A percentile compares a stretch with the other conserved stretches of the same genome.
Evolutionary conservation across 92 coral and sea anemone genomes (phyloP).

Genomic region (Scolanthus callimorphus): DNA sequence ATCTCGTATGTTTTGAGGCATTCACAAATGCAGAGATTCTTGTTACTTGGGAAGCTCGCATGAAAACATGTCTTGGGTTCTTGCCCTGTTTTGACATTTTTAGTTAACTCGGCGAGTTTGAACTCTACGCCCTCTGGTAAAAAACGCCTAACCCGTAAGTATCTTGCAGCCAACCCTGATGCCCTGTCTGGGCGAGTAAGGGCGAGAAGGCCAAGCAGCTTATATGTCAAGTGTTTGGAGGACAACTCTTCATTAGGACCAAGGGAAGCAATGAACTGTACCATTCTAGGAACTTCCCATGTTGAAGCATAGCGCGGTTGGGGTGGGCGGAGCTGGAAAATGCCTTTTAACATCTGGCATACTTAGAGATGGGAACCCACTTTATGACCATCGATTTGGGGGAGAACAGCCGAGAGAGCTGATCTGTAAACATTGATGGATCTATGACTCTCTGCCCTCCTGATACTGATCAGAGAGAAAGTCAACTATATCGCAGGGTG

Average conservation of each 20-base stretch:
- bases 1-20: constrained; percentile 15
- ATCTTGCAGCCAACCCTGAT: constrained; percentile 31
- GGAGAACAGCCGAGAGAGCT: constrained; percentile 39
- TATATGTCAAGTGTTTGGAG: constrained; percentile 15
- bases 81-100: constrained; percentile 6
- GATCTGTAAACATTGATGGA: constrained; percentile 40
- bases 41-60: constrained; percentile 3
- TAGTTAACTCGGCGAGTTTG: constrained; percentile 3
- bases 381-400: constrained; percentile 21
- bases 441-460: constrained; percentile 10
- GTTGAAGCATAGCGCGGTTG: constrained; percentile 38
- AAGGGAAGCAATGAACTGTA: constrained; percentile 6
- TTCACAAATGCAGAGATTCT: constrained; percentile 13
- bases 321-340: constrained; percentile 37
- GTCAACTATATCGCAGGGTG: constrained; percentile 19
- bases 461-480: constrained; percentile 16
- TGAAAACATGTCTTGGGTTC: background rate
- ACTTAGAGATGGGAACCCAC: constrained; percentile 55
- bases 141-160: constrained; percentile 22
- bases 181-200: constrained; percentile 24
- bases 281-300: constrained; percentile 33
- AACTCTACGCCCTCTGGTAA: constrained; percentile 6
- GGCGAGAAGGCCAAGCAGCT: constrained; percentile 23
- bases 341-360: constrained; percentile 44
- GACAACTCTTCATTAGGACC: constrained; percentile 27